Conservation (phyloP, 2,888 invertebrate species). For the Pecten maximus region DNA sequence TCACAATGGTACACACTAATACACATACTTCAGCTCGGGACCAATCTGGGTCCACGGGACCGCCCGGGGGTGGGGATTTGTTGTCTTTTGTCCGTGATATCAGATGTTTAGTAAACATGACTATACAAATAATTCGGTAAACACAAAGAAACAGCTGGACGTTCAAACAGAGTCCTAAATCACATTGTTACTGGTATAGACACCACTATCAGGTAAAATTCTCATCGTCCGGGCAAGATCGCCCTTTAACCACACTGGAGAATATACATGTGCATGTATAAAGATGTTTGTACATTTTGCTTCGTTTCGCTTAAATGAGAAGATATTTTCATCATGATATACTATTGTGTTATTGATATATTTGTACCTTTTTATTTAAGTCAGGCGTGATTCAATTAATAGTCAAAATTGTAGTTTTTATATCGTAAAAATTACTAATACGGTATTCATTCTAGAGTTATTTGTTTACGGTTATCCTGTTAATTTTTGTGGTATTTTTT, state of each 20-base stretch:
- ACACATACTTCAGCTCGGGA: neutral
- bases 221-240: neutral
- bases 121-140: neutral
- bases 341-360: no score
- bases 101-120: neutral
- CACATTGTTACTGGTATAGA: neutral
- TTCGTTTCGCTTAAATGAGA: no score
- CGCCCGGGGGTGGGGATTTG: neutral
- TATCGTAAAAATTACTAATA: no score
- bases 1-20: neutral
- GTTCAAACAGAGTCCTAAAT: neutral
- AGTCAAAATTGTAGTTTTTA: no score
- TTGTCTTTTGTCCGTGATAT: neutral
- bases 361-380: no score
- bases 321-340: no score
- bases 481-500: no score
- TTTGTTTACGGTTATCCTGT: no score
- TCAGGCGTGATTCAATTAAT: no score
- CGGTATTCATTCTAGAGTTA: no score
- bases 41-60: neutral
- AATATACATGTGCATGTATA: no score
- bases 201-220: neutral
- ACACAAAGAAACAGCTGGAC: neutral
- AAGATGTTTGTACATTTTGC: no score
- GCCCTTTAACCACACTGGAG: neutral